Evolutionary conservation across 2,797 vertebrate species (phyloP), one percentile per base, ranked within the genome.

Genomic region (Sebastes jordani): DNA sequence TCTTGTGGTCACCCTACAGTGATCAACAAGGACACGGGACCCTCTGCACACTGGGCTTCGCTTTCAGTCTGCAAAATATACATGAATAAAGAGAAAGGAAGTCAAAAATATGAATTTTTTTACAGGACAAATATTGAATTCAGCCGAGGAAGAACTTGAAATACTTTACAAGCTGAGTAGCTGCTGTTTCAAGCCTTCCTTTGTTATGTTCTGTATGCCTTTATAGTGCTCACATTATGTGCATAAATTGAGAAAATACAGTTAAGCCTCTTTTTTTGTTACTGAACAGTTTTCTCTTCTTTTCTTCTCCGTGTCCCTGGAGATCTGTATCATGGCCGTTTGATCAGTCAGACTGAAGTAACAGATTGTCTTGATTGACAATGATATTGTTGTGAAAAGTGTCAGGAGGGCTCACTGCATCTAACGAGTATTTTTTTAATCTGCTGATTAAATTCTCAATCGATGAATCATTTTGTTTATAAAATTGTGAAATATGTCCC

Each of bases 21-120:
- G 61, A 75, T 79, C 74, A 73, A 63, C 72, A 74, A 82, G 86
- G 82, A 80, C 80, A 64, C 46, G 2, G 36, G 64, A 79, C 54
- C 70, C 22, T 71, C 36, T 67, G 18, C 46, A 30, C 0, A 1
- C 61, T 59, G 61, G 55, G 36, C 46, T 64, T 32, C 16, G 60
- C 56, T 65, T 22, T 58, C 61, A 59, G 5, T 58, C 32, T 61
- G 42, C 29, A 55, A 62, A 59, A 59, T 52, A 46, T 32, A 68
- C 25, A 18, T 34, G 14, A n/a, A 22, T 62, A 27, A 59, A 32
- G 18, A 34, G 36, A 71, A 38, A 29, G 22, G 46, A 72, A 30
- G 42, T 36, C 11, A 60, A 59, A 61, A 38, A 32, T 52, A n/a
- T 49, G 6, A 18, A 18, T 69, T 61, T 5, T 18, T 5, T 34